A percentile compares a stretch with the other conserved stretches of the same genome.
phyloP scores from a whole-genome alignment of 2,113 vertebrate species.

The Mixornis gularis region DNA sequence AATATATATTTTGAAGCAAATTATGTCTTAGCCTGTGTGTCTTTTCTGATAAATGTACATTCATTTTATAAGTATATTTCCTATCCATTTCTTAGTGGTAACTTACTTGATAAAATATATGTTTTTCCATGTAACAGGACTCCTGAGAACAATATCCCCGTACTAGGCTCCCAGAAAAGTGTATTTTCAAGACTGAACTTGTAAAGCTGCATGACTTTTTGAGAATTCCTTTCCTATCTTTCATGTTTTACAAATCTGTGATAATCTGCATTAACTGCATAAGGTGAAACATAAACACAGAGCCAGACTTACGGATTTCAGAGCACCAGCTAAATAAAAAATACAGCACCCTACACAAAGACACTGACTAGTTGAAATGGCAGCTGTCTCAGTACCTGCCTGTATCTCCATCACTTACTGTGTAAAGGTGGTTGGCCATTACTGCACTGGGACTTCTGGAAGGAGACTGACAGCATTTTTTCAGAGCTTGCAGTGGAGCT shows the following conservation, averaged over 20 bases:
- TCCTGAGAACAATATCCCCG: neutral
- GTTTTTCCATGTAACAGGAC: neutral
- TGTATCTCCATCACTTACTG: neutral
- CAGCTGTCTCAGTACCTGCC: neutral
- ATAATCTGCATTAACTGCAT: neutral
- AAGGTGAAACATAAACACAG: accelerated
- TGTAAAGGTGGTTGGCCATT: accelerated
- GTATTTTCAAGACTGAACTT: neutral
- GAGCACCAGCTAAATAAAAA: neutral
- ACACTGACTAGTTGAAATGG: neutral
- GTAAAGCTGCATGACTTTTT: neutral
- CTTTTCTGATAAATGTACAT: neutral
- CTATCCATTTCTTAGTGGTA: neutral
- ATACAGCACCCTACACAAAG: neutral
- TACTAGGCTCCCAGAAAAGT: neutral
- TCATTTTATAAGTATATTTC: neutral
- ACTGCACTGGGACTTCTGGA: too few relatives aligned
- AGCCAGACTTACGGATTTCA: neutral
- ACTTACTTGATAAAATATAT: neutral
- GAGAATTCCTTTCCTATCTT: neutral
- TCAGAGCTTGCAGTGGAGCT: neutral
- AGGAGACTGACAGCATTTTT: neutral
- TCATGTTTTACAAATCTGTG: neutral
- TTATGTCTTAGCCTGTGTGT: neutral
- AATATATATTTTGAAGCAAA: neutral